Percentiles rank a stretch among this genome's conserved stretches.
Conservation (phyloP, 2,888 invertebrate genomes). For the Melinaea menophilus region DNA sequence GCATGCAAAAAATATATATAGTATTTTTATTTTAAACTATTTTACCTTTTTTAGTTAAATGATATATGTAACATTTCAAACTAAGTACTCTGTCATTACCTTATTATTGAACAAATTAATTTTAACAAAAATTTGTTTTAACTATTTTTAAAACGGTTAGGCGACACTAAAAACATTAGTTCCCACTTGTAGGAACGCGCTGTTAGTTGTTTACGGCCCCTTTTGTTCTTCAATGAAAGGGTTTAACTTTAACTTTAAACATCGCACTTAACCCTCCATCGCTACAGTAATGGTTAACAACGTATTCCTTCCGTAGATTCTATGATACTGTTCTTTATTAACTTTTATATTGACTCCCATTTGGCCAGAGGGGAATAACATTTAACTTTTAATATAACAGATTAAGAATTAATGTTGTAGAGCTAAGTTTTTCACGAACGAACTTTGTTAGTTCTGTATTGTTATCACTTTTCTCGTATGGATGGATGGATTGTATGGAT, state of each 20-base stretch:
- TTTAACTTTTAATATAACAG: no score
- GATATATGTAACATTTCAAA: neutral
- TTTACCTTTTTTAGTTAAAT: neutral
- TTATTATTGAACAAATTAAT: no score
- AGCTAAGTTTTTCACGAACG: no score
- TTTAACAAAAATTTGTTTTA: neutral
- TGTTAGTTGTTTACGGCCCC: conserved; percentile 48
- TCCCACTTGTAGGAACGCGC: conserved; percentile 33
- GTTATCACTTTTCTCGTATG: no score
- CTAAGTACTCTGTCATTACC: no score
- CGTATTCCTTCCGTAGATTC: conserved; percentile 39
- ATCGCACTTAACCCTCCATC: conserved; percentile 50
- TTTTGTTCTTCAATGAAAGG: conserved; percentile 62
- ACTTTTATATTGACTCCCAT: neutral
- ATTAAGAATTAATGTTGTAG: no score
- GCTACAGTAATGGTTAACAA: conserved; percentile 46
- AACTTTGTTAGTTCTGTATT: no score
- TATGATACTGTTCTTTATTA: conserved; percentile 17
- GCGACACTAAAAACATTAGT: conserved; percentile 29
- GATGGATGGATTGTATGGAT: no score
- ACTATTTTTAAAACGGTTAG: conserved; percentile 19
- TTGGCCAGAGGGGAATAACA: neutral
- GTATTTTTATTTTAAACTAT: neutral
- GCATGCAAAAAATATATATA: neutral
- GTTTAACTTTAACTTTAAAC: conserved; percentile 61